Base-by-base conservation (phyloP, 2,888 invertebrate species). In the Flabesymbios commensalis region DNA sequence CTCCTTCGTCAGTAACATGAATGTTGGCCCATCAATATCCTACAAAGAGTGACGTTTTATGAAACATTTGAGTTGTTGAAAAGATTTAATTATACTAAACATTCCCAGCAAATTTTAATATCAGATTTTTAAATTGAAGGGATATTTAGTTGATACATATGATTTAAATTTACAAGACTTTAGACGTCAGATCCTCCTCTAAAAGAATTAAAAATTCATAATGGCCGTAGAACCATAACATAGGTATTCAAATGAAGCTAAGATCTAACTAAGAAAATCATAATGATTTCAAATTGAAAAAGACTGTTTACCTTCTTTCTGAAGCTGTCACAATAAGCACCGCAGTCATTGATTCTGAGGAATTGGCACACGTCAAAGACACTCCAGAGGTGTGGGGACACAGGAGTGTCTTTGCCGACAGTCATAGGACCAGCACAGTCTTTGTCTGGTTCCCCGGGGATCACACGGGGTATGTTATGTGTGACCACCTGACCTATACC, bases 311-410 rank as follows among this genome's bases (percentile, higher is more conserved):
- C 86, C 78, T 84, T 82, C 75, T 85, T 84, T 64, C 83, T 84
- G 78, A 88, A 88, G 68, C 85, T 86, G 75, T 87, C 87, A 74
- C 86, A 86, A 72, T 87, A 87, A 1, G 86, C 84, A 43, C 86
- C 86, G 78, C 87, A 88, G 79, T 94, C 94, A 80, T 95, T 95
- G 45, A 92, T 90, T 51, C 91, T 88, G 55, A 96, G 87, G 84
- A 95, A 96, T 81, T 92, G 90, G 26, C 91, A 91, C 7, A 95
- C 95, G 79, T 95, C 94, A 70, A 88, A 87, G 0, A 90, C 87
- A 66, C 88, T 90, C 96, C 95, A 95, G 64, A 88, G 87, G 41
- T 86, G 85, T 10, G 90, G 90, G 68, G 85, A 82, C 48, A 87
- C 61, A 10, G 58, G 39, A 26, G 54, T 41, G 26, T 54, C 41